Base-by-base conservation (phyloP, 2,797 vertebrate genomes). In the Podarcis siculus region DNA sequence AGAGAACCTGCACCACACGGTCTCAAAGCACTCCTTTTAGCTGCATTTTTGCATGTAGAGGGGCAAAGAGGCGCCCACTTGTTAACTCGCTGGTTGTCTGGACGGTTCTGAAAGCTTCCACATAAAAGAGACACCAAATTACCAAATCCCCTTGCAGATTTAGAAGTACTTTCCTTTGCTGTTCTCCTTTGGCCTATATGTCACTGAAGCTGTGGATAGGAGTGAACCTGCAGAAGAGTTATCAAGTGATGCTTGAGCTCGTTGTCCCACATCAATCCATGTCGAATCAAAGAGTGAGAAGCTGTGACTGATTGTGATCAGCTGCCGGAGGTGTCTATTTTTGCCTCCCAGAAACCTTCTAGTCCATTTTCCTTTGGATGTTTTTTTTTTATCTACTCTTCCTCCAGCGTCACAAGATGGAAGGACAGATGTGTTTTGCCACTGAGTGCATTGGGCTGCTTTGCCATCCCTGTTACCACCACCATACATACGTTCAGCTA, bases 41-140 rank as follows among this genome's bases (percentile, higher is more conserved):
- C 95, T 94, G 93, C 89, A 94, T 1, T 91, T 91, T 84, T 92
- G 91, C 86, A 87, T 82, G 42, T 87, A 66, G 90, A 86, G 58
- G 49, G 13, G 61, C 58, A 77, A 71, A 67, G 90, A 82, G 89
- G 64, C 79, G 17, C 39, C 21, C 80, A 75, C 80, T 81, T 58
- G 19, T 73, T 37, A 87, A 71, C 30, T 42, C 3, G 17, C 55
- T 39, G 5, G 23, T 69, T 69, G 30, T 58, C 82, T 32, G 6
- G 69, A 61, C 61, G 69, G 2, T 82, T 58, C 77, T 58, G 66
- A 49, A 23, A 82, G 66, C 58, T 55, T 82, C 27, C 45, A 71
- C 30, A 32, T 75, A 61, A 66, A 55, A 80, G 42, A 61, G 64
- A 12, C 8, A 77, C 5, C 1, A 45, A 61, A 27, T 27, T 67